phyloP scores from a whole-genome alignment of 2,113 vertebrate genomes.

The Hirundichthys speculiger region DNA sequence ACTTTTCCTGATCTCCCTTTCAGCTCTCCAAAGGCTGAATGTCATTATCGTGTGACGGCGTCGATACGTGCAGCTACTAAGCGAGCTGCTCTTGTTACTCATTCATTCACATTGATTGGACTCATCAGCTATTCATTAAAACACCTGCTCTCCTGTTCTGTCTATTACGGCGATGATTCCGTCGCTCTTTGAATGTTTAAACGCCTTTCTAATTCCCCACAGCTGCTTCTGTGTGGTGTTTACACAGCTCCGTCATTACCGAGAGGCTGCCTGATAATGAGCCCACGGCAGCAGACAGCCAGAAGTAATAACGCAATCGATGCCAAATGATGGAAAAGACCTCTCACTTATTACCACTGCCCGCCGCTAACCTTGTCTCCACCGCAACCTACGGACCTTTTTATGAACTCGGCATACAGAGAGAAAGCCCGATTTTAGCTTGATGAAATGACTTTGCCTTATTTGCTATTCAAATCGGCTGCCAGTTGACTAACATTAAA shows the following conservation, averaged over 20 bases:
- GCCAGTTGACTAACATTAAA: too few relatives aligned
- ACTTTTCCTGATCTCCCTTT: neutral
- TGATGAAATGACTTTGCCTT: too few relatives aligned
- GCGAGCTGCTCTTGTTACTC: slow-evolving; percentile 33
- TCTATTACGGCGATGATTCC: slow-evolving; percentile 39
- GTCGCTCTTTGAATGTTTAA: slow-evolving; percentile 54
- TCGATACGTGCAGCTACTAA: slow-evolving; percentile 32
- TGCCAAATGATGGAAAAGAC: slow-evolving; percentile 9
- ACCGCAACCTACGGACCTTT: neutral
- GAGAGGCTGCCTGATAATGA: slow-evolving; percentile 34
- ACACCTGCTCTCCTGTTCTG: slow-evolving; percentile 62
- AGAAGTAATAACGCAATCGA: slow-evolving; percentile 15
- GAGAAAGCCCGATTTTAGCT: neutral
- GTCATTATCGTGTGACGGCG: neutral
- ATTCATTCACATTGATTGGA: slow-evolving; percentile 57
- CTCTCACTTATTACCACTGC: slow-evolving; percentile 12
- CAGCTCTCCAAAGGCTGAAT: neutral
- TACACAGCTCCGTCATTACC: slow-evolving; percentile 23
- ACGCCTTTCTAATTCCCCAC: slow-evolving; percentile 41
- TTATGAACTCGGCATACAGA: neutral
- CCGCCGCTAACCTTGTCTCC: neutral
- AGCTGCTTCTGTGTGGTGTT: slow-evolving; percentile 22
- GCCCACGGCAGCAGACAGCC: slow-evolving; percentile 14
- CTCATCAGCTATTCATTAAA: slow-evolving; percentile 68
- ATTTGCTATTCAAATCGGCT: too few relatives aligned